These are phyloP conservation scores for Riparia riparia DNA, from an alignment of 2,113 vertebrate species.

Conservation along the genomic window DNA sequence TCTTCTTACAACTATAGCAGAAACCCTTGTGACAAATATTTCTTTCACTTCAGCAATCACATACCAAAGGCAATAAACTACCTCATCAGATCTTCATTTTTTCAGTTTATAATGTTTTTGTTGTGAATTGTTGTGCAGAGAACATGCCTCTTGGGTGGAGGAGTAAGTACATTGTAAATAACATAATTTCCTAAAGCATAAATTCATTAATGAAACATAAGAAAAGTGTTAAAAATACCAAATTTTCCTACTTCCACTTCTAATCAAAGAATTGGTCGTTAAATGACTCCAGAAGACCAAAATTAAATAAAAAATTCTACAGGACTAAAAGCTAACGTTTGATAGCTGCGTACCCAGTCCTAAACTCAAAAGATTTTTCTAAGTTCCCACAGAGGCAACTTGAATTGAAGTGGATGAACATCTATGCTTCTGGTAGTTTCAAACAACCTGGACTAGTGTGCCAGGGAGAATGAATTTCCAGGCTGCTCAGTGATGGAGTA, in stretches of 20 bases:
- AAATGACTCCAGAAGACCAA: background rate
- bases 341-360: background rate
- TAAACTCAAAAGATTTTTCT: background rate
- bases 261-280: background rate
- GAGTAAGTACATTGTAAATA: background rate
- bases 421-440: background rate
- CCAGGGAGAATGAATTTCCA: background rate
- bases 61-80: background rate
- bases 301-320: background rate
- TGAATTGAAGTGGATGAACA: background rate
- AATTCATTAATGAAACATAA: background rate
- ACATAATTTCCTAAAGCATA: background rate
- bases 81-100: background rate
- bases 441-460: background rate
- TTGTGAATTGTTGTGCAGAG: background rate
- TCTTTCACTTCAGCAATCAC: background rate
- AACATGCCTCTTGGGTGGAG: background rate
- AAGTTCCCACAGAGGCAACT: background rate
- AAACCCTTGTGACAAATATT: constrained; percentile 16
- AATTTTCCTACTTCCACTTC: background rate
- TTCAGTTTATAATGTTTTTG: background rate
- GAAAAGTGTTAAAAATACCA: background rate
- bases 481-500: background rate
- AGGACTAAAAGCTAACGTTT: background rate
- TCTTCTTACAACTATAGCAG: background rate